Percentiles rank a stretch among this genome's conserved stretches.
These are phyloP conservation scores for Protobothrops flavoviridis DNA, from an alignment of 2,113 vertebrate species.

Conservation along the genomic window DNA sequence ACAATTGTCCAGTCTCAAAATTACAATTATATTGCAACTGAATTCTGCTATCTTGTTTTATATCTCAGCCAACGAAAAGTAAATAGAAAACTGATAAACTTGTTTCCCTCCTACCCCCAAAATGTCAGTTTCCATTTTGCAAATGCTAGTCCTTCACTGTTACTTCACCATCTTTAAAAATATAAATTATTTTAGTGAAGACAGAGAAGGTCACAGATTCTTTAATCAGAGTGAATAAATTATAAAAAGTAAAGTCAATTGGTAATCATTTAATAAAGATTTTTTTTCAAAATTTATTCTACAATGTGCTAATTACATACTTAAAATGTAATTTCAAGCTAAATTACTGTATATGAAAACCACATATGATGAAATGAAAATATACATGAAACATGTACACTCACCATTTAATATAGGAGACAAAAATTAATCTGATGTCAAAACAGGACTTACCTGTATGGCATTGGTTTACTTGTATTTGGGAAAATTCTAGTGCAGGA, in stretches of 20 bases:
- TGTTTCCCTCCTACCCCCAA: not conserved
- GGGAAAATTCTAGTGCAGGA: slow-evolving; percentile 1
- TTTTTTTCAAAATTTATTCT: not conserved
- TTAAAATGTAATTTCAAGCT: not conserved
- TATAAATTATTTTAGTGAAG: not conserved
- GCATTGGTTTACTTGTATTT: not conserved
- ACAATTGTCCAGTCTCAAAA: not conserved
- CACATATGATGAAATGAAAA: not conserved
- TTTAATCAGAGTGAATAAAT: not conserved
- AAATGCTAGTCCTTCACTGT: not conserved
- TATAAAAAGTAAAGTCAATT: not conserved
- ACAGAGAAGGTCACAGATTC: not conserved
- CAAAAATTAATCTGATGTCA: not conserved
- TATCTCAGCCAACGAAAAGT: not conserved
- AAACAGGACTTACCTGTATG: not conserved
- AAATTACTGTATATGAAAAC: not conserved
- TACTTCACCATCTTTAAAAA: not conserved
- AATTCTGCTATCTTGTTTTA: not conserved
- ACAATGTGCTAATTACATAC: not conserved
- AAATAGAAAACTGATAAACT: not conserved
- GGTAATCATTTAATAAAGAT: not conserved
- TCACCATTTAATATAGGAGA: not conserved
- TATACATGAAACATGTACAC: not conserved
- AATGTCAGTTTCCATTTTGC: not conserved
- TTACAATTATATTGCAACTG: not conserved